Conservation (phyloP, 53 echinoderm and acorn worm species). For the Stichopus horrens region DNA sequence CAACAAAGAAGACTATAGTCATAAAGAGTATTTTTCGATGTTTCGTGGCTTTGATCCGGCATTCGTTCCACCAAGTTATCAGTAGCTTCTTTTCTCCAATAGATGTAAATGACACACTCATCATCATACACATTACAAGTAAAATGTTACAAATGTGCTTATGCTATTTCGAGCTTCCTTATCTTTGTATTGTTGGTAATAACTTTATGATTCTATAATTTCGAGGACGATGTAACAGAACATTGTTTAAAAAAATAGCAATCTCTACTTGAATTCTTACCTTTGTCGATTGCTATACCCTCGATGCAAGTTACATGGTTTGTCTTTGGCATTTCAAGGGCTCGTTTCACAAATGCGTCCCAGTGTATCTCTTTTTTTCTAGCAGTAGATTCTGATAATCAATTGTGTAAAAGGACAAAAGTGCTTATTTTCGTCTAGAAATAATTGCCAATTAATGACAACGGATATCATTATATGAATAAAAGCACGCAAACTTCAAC, state of each 20-base stretch:
- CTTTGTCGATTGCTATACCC: slow-evolving; percentile 35
- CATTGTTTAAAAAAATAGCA: too few relatives aligned
- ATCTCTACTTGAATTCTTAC: neutral
- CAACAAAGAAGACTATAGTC: neutral
- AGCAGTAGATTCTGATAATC: neutral
- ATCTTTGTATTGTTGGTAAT: neutral
- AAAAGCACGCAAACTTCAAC: too few relatives aligned
- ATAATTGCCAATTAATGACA: too few relatives aligned
- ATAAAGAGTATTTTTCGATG: too few relatives aligned
- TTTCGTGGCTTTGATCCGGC: too few relatives aligned
- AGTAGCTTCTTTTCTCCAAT: neutral
- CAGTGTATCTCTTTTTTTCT: slow-evolving; percentile 20
- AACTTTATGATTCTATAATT: neutral
- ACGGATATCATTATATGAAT: too few relatives aligned
- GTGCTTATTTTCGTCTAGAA: too few relatives aligned
- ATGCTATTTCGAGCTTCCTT: too few relatives aligned
- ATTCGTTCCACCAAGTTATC: neutral
- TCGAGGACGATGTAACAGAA: too few relatives aligned
- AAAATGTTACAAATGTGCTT: neutral
- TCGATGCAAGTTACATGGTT: neutral
- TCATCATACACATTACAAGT: neutral
- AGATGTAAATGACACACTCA: neutral
- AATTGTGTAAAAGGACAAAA: too few relatives aligned
- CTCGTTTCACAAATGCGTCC: slow-evolving; percentile 36
- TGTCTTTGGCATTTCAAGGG: slow-evolving; percentile 25